These are phyloP conservation scores for Cordylochernes scorpioides DNA, from an alignment of 2,888 invertebrate genomes.

Conservation along the genomic window DNA sequence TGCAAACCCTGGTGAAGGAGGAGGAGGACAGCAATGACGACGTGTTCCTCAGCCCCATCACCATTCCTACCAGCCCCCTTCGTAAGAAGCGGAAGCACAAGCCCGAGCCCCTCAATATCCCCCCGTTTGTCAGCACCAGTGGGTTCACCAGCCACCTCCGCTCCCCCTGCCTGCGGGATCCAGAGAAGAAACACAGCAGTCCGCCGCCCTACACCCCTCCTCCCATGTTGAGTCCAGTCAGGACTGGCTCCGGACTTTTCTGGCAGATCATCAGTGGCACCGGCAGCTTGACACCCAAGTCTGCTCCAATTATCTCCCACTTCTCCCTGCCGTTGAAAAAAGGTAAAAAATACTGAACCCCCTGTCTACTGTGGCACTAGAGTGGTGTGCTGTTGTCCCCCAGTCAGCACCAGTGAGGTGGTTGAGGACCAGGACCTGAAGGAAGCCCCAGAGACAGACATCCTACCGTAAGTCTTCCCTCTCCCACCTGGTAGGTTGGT, in stretches of 20 bases:
- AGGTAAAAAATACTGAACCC: conserved; percentile 6
- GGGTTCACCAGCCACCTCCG: conserved; percentile 29
- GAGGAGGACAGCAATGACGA: conserved; percentile 35
- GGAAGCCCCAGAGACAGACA: conserved; percentile 23
- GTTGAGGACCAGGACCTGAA: conserved; percentile 17
- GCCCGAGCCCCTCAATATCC: conserved; percentile 24
- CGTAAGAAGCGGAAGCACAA: conserved; percentile 21
- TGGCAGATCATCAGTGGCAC: conserved; percentile 23
- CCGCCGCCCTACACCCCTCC: conserved; percentile 59
- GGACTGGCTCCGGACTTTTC: conserved; percentile 62
- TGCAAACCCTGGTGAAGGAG: conserved; percentile 1
- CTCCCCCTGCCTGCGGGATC: conserved; percentile 23
- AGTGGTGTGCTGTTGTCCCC: too few relatives aligned
- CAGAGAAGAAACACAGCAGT: conserved; percentile 15
- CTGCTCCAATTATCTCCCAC: conserved; percentile 18
- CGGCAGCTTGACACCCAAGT: conserved; percentile 17
- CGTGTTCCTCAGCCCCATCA: conserved; percentile 45
- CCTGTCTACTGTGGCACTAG: too few relatives aligned
- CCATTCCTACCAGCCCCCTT: conserved; percentile 28
- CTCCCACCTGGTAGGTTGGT: too few relatives aligned
- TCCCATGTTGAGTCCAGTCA: conserved; percentile 71
- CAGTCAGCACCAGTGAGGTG: too few relatives aligned
- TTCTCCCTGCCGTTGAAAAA: conserved; percentile 3
- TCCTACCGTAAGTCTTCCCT: conserved; percentile 23
- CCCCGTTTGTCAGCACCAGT: conserved; percentile 24